Evolutionary conservation across 2,797 vertebrate genomes (phyloP), one percentile per base, ranked within the genome.

Genomic region (Phalloptychus januarius): DNA sequence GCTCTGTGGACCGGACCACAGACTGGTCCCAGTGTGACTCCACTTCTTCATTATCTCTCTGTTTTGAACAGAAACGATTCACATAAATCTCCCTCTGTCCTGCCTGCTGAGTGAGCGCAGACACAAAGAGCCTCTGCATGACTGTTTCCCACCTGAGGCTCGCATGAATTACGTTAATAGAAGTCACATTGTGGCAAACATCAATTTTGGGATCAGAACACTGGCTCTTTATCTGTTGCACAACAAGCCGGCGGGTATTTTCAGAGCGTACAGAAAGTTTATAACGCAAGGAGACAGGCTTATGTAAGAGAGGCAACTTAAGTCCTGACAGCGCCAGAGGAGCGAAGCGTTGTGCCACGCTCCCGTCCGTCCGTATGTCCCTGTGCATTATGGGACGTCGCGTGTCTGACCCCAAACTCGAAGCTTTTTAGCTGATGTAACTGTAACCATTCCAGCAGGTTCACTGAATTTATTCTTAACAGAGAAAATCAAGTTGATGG

Each of bases 211-310:
- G 77, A 89, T 85, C 81, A 77, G 85, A 91, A 90, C 87, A 89
- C 85, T 79, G 78, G 76, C 76, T 70, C 88, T 92, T 92, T 93
- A 88, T 92, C 86, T 87, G 87, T 92, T 94, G 87, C 86, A 91
- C 88, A 93, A 92, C 86, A 83, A 82, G 58, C 74, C 38, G 7
- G 72, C 52, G 80, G 85, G 86, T 91, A 91, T 94, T 92, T 93
- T 90, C 75, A 82, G 92, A 86, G 84, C 46, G 79, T 72, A 85
- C 85, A 83, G 81, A 92, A 94, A 92, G 88, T 82, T 91, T 86
- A 84, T 89, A 88, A 90, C 83, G 33, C 77, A 83, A 52, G 45
- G 88, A 90, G 88, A 84, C 84, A 48, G 67, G 70, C 88, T 93
- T 92, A 90, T 91, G 89, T 92, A 94, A 94, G 33, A 38, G 76